Base-by-base conservation (phyloP, 2,113 vertebrate genomes). In the Nesogale talazaci region DNA sequence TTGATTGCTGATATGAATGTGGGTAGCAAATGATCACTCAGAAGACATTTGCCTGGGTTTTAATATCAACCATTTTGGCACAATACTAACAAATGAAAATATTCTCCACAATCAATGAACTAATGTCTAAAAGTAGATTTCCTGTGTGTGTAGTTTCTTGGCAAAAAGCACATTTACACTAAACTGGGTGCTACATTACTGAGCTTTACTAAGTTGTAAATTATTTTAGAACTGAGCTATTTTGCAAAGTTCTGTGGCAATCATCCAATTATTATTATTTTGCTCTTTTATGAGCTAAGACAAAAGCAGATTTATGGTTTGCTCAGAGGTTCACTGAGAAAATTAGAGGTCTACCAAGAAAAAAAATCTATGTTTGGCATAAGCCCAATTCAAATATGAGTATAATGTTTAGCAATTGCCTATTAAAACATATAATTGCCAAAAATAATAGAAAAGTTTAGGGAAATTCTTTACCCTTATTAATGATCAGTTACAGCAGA, bases 81-180 rank as follows among this genome's bases (percentile, higher is more conserved):
- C 84, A 96, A 90, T 96, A 97, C 77, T 78, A 93, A 93, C 84
- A 95, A 88, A 95, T 96, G 94, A 94, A 96, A 59, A 12, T 38
- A 95, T 92, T 79, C 94, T 86, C 78, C 90, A 88, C 88, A 63
- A 89, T 94, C 84, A 87, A 23, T 61, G 59, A 97, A 97, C 89
- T 96, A 95, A 93, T 96, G 94, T 97, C 89, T 96, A 97, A 72
- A 97, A 98, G 97, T 95, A 97, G 95, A 79, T 97, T 98, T 98
- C 97, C 97, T 96, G 97, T 97, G 95, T 98, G 93, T 92, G 94
- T 82, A 97, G 95, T 80, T 82, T 94, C 94, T 97, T 98, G 96
- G 97, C 94, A 97, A 97, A 97, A 96, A 59, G 61, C 89, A 94
- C 94, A 96, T 95, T 97, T 92, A 94, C 96, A 97, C 92, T 93